These are phyloP conservation scores for Unio pictorum DNA, from an alignment of 2,888 invertebrate species.

Conservation along the genomic window DNA sequence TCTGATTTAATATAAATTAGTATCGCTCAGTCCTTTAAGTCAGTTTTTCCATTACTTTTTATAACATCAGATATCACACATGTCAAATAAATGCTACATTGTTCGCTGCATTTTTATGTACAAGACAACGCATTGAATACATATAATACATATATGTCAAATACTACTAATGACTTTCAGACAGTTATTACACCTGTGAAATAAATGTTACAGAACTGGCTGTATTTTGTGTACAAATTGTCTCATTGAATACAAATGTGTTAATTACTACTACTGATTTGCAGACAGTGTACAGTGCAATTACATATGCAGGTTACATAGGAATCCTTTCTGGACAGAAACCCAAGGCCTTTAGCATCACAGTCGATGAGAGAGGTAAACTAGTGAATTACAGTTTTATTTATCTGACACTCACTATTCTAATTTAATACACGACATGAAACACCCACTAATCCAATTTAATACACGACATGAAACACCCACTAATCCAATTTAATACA, in stretches of 20 bases:
- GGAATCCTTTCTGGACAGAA: constrained; percentile 69
- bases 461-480: neutral
- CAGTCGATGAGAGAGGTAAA: constrained; percentile 68
- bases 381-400: neutral
- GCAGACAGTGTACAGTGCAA: constrained; percentile 65
- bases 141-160: no score
- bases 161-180: no score
- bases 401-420: neutral
- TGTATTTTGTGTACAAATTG: no score
- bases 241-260: neutral
- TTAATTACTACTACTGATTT: neutral
- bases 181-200: no score
- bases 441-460: neutral
- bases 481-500: neutral
- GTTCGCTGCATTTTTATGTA: no score
- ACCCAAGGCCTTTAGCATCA: constrained; percentile 66
- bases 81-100: no score
- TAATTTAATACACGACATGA: neutral
- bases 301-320: constrained; percentile 68
- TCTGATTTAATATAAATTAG: no score
- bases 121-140: no score
- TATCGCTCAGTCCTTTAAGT: no score
- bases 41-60: no score
- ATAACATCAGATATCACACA: no score
- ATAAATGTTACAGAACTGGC: no score